Conservation (phyloP, 2,113 vertebrate species). For the Accipiter virgatus region DNA sequence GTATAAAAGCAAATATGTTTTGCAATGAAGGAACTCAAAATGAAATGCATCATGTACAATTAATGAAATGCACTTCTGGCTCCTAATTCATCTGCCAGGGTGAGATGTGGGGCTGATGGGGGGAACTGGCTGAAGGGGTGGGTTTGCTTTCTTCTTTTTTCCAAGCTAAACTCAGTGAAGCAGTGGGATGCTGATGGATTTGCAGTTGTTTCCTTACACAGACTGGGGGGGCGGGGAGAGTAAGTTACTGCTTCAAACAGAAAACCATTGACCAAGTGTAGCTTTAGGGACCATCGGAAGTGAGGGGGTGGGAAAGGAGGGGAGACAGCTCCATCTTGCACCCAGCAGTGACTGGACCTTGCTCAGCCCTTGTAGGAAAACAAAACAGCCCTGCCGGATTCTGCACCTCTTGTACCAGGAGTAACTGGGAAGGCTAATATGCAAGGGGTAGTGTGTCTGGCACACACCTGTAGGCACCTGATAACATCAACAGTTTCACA, state of each 20-base stretch:
- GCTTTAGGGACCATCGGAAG: slow-evolving; percentile 41
- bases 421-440: neutral
- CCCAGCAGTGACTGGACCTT: neutral
- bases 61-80: neutral
- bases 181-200: neutral
- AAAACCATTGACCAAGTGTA: neutral
- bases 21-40: slow-evolving; percentile 69
- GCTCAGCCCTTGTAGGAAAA: neutral
- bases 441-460: neutral
- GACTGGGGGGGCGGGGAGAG: neutral
- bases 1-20: slow-evolving; percentile 6
- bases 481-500: neutral
- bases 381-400: neutral
- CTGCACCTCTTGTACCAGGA: neutral
- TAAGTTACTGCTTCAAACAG: neutral
- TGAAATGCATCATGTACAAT: neutral
- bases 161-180: neutral
- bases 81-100: neutral
- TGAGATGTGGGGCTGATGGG: neutral
- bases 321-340: neutral
- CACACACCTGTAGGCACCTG: neutral
- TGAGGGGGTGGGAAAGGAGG: neutral
- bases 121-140: neutral
- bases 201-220: neutral
- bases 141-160: neutral